Evolutionary conservation across 2,888 invertebrate genomes (phyloP), one percentile per base, ranked within the genome.

Genomic region (Julus scanicus): DNA sequence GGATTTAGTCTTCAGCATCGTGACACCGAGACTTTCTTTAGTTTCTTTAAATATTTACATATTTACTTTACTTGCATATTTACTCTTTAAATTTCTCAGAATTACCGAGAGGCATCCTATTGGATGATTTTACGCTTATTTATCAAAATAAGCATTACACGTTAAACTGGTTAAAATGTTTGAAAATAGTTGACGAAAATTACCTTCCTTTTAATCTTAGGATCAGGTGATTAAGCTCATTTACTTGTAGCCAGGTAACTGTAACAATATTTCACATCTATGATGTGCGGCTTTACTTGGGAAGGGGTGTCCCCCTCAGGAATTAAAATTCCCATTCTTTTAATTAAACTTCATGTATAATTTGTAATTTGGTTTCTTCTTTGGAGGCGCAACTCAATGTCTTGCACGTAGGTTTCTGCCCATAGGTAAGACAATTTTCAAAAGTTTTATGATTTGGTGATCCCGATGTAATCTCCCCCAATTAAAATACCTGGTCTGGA

Each of bases 391-490:
- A 17, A n/a, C 57, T 2, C n/a, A 17, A n/a, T 17, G 4, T 5
- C 57, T n/a, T 63, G 49, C 57, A 63, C 1, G 57, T n/a, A n/a
- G 57, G 57, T 17, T 15, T 15, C n/a, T 63, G 57, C n/a, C 57
- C 57, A 63, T 63, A n/a, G 57, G 57, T 63, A 63, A n/a, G n/a
- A n/a, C 5, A 44, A 44, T 8, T 8, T 44, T 44, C 44, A 44
- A 44, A 44, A n/a, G 57, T 63, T 63, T 63, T 63, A 63, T n/a
- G 57, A 63, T 63, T 17, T n/a, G n/a, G n/a, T 63, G 57, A 63
- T 63, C 57, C n/a, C 57, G 17, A n/a, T n/a, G n/a, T 63, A 63
- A 63, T 63, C 57, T 63, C n/a, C 57, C 57, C 57, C 57, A 63
- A 63, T 63, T 63, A 63, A 63, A 63, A 63, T 63, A 53, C 53